phyloP scores from a whole-genome alignment of 2,113 vertebrate genomes.

The Phaethornis superciliosus region DNA sequence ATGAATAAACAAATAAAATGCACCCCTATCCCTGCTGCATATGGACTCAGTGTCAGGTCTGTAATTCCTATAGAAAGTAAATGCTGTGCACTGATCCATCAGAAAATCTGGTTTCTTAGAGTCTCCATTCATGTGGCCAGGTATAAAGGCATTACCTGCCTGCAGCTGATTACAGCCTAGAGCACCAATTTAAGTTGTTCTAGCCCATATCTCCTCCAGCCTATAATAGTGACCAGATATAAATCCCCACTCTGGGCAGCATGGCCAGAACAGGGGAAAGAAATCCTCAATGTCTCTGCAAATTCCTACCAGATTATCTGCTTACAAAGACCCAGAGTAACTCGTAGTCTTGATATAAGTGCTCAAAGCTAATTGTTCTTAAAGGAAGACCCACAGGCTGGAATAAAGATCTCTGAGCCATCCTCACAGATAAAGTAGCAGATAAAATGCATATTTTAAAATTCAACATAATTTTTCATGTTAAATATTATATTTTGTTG shows the following conservation, averaged over 20 bases:
- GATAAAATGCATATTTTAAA: neutral
- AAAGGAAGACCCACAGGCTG: neutral
- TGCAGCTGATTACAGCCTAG: neutral
- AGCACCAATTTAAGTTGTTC: neutral
- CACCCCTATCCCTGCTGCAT: neutral
- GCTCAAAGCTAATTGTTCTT: neutral
- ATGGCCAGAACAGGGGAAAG: neutral
- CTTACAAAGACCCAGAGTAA: neutral
- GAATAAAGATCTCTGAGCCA: neutral
- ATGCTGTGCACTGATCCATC: neutral
- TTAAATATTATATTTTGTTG: neutral
- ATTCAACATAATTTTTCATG: neutral
- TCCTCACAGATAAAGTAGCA: neutral
- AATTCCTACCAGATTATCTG: neutral
- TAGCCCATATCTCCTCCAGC: neutral
- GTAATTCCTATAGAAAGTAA: neutral
- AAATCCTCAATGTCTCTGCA: neutral
- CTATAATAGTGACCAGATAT: neutral
- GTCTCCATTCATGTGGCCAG: neutral
- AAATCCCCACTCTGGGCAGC: accelerated
- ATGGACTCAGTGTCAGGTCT: neutral
- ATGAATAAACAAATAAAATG: no score
- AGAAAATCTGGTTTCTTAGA: neutral
- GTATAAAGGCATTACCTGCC: neutral
- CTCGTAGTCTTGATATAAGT: neutral